phyloP scores from a whole-genome alignment of 2,888 invertebrate genomes.

The Apantesis nais region DNA sequence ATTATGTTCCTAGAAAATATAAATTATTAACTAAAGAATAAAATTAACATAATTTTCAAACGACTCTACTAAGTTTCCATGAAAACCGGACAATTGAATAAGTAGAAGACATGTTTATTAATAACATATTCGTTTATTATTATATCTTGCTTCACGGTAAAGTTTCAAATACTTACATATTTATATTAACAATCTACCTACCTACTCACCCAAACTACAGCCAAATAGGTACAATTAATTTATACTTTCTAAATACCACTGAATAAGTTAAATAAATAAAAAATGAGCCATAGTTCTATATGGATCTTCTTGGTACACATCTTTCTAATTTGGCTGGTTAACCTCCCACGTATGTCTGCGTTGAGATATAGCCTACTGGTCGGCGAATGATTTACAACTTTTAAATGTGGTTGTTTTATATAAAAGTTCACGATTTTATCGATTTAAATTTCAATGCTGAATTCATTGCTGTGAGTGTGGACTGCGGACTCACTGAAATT shows the following conservation, averaged over 20 bases:
- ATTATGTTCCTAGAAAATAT: constrained; percentile 8
- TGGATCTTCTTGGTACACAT: constrained; percentile 21
- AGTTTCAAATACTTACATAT: background rate
- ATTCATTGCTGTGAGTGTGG: constrained; percentile 14
- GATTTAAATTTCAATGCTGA: background rate
- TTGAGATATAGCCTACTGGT: constrained; percentile 58
- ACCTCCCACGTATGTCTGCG: constrained; percentile 62
- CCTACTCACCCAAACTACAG: constrained; percentile 26
- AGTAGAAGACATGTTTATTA: background rate
- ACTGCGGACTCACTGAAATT: constrained; percentile 22
- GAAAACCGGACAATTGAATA: constrained; percentile 14
- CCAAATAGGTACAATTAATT: constrained; percentile 26
- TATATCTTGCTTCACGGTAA: background rate
- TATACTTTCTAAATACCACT: constrained; percentile 47
- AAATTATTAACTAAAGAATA: constrained; percentile 6
- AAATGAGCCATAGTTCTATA: constrained; percentile 17
- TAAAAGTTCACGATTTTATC: constrained; percentile 11
- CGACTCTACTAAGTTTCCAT: constrained; percentile 12
- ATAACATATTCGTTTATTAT: background rate
- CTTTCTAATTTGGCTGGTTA: constrained; percentile 49
- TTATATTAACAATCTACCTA: constrained; percentile 16
- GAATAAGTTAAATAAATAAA: constrained; percentile 28
- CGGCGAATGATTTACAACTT: constrained; percentile 57
- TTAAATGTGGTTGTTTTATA: constrained; percentile 59
- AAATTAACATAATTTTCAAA: constrained; percentile 16